phyloP scores from a whole-genome alignment of 1,140 invertebrate species.

The Neodiprion fabricii region DNA sequence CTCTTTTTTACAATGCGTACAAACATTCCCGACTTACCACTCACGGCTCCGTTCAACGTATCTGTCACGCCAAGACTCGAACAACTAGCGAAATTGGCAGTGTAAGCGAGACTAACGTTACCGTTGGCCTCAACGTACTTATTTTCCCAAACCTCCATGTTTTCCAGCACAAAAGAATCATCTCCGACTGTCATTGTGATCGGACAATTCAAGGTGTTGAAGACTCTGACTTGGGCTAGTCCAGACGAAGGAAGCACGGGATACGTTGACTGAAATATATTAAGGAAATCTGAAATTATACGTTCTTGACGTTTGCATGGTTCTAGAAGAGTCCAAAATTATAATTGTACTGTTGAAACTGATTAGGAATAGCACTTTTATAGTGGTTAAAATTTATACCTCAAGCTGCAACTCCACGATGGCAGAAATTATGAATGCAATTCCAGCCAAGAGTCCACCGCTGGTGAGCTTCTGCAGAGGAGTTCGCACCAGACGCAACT shows the following conservation, averaged over 20 bases:
- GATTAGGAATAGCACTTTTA: not conserved
- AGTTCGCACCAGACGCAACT: conserved; percentile 61
- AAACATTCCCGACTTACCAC: not conserved
- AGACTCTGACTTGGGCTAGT: conserved; percentile 72
- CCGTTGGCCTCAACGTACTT: conserved; percentile 34
- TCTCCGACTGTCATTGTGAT: conserved; percentile 35
- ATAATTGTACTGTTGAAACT: not conserved
- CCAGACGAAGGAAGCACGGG: conserved; percentile 67
- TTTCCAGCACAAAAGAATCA: conserved; percentile 34
- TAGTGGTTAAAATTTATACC: conserved; percentile 49
- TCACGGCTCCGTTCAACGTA: not conserved
- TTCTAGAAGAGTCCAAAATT: not conserved
- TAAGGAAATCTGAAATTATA: conserved; percentile 9
- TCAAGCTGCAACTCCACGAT: conserved; percentile 83
- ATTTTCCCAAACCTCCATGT: conserved; percentile 44
- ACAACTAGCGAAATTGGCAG: conserved; percentile 8
- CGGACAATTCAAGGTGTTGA: conserved; percentile 67
- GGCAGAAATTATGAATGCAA: conserved; percentile 88
- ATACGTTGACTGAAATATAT: conserved; percentile 69
- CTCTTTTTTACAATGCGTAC: no score
- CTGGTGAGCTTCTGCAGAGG: conserved; percentile 79
- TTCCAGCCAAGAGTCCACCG: conserved; percentile 83
- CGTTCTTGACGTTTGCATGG: not conserved
- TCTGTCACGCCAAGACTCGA: not conserved
- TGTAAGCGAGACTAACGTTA: conserved; percentile 12